These are phyloP conservation scores for Alfaro cultratus DNA, from an alignment of 2,797 vertebrate species.

Conservation along the genomic window DNA sequence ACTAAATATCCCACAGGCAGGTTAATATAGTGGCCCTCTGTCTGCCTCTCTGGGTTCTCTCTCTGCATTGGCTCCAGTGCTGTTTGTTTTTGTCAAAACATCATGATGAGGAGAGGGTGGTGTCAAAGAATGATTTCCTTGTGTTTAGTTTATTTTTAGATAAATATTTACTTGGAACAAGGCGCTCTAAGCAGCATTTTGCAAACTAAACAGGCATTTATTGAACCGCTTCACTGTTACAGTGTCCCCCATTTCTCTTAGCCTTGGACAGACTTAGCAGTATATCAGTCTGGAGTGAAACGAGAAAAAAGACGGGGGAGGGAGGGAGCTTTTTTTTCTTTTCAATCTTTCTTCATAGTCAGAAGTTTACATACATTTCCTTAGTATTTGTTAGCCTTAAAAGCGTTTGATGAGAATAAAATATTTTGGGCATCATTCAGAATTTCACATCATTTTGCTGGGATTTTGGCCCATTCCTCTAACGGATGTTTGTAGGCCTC, in stretches of 20 bases:
- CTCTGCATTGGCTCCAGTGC: constrained; percentile 73
- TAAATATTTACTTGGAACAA: constrained; percentile 82
- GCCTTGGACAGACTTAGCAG: constrained; percentile 20
- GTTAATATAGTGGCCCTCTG: constrained; percentile 71
- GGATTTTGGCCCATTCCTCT: not conserved
- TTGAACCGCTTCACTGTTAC: constrained; percentile 56
- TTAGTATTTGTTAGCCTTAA: not conserved
- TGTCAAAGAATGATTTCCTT: constrained; percentile 84
- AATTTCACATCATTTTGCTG: not conserved
- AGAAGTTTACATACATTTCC: not conserved
- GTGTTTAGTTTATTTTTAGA: constrained; percentile 78
- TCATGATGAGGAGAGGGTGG: constrained; percentile 75
- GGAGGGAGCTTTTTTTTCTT: not conserved
- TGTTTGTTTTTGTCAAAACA: constrained; percentile 73
- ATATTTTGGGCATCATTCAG: not conserved
- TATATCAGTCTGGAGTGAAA: constrained; percentile 11
- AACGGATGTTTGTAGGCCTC: not conserved
- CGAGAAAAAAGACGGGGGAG: not conserved
- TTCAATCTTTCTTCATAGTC: not conserved
- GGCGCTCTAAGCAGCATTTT: constrained; percentile 67
- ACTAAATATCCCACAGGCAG: constrained; percentile 51
- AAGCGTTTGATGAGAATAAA: not conserved
- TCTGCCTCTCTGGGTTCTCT: constrained; percentile 74
- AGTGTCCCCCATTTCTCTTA: constrained; percentile 38
- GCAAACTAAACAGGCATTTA: constrained; percentile 71